Conservation (phyloP, 2,888 invertebrate species). For the Onthophagus sagittarius region DNA sequence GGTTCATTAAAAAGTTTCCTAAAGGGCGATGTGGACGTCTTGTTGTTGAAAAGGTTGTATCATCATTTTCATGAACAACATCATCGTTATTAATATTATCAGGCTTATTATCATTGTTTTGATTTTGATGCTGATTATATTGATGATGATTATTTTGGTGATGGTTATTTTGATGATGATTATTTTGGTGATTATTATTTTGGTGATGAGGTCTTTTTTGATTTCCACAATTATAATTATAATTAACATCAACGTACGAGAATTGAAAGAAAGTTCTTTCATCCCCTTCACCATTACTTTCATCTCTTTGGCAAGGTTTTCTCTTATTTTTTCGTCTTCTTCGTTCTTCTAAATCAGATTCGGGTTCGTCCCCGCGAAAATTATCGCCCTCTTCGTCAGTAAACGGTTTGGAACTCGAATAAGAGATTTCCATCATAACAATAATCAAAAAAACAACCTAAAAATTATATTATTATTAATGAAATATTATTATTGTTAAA, state of each 20-base stretch:
- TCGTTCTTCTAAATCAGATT: slow-evolving; percentile 9
- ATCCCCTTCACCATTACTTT: neutral
- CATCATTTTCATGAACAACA: slow-evolving; percentile 12
- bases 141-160: slow-evolving; percentile 6
- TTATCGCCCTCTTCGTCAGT: slow-evolving; percentile 10
- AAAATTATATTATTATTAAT: too few species aligned
- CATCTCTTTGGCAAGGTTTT: slow-evolving; percentile 16
- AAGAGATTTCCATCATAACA: neutral
- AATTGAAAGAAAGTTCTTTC: slow-evolving; percentile 27
- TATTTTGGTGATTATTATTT: neutral
- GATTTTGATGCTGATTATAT: slow-evolving; percentile 6
- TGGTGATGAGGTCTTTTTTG: slow-evolving; percentile 20
- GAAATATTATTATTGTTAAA: too few species aligned
- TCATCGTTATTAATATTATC: slow-evolving; percentile 3
- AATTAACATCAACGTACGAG: slow-evolving; percentile 26
- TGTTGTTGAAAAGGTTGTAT: neutral
- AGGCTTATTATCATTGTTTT: neutral
- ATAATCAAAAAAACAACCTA: neutral
- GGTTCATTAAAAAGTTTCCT: slow-evolving; percentile 14
- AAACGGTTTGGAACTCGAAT: neutral
- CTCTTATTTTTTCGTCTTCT: slow-evolving; percentile 12
- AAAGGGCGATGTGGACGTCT: slow-evolving; percentile 17
- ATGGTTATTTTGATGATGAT: slow-evolving; percentile 9
- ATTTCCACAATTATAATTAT: slow-evolving; percentile 26
- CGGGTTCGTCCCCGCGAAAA: neutral